Conservation (phyloP, 2,888 invertebrate genomes). For the Eumerus sabulonum region DNA sequence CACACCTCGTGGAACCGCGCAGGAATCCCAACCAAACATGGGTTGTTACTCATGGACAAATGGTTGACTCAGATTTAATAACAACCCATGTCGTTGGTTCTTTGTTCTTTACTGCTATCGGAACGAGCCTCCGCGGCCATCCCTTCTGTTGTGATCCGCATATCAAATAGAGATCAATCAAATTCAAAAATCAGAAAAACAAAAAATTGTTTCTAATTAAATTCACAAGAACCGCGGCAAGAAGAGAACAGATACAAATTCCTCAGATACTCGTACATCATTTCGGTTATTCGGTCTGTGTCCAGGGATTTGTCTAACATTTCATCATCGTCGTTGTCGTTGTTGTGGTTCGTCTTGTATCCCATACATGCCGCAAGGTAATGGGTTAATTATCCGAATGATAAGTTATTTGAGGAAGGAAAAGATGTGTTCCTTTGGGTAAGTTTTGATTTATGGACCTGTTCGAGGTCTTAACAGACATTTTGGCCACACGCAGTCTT, state of each 20-base stretch:
- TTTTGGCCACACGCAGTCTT: constrained; percentile 22
- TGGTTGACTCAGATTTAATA: constrained; percentile 52
- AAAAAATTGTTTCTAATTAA: constrained; percentile 49
- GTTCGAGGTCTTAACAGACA: not conserved
- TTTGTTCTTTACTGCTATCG: not conserved
- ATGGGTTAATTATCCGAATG: constrained; percentile 65
- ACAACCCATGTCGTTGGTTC: constrained; percentile 26
- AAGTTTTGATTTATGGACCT: constrained; percentile 16
- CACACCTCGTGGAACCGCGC: not conserved
- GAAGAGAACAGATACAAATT: constrained; percentile 39
- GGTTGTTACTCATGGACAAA: not conserved
- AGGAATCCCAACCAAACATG: not conserved
- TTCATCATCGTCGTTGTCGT: constrained; percentile 6
- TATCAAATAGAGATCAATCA: constrained; percentile 66
- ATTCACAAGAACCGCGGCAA: constrained; percentile 35
- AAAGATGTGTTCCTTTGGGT: not conserved
- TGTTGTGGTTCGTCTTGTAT: not conserved
- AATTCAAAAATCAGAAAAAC: constrained; percentile 27
- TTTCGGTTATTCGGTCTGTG: constrained; percentile 4
- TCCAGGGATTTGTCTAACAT: constrained; percentile 24
- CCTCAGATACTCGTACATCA: constrained; percentile 38
- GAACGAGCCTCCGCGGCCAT: constrained; percentile 24
- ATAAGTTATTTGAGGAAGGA: constrained; percentile 40
- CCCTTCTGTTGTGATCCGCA: constrained; percentile 54
- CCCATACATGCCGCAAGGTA: constrained; percentile 23